Evolutionary conservation across 2,797 vertebrate genomes (phyloP).

Genomic region (Tadarida brasiliensis): DNA sequence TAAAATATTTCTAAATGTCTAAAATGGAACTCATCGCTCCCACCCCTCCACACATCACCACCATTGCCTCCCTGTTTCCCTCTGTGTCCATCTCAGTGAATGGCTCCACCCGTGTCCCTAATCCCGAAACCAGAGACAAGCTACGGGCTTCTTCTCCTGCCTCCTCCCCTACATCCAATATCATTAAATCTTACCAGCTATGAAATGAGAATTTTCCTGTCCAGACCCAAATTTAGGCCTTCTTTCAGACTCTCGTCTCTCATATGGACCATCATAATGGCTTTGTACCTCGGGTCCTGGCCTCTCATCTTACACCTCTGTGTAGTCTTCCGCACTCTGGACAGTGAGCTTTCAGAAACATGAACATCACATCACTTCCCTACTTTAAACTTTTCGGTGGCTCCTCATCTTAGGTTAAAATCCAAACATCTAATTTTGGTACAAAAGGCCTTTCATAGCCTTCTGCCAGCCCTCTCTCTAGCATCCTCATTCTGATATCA

Average conservation of each 20-base stretch:
- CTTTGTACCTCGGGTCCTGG: not conserved
- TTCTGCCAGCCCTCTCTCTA: not conserved
- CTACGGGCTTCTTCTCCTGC: not conserved
- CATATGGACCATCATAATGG: not conserved
- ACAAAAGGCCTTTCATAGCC: not conserved
- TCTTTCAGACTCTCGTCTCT: not conserved
- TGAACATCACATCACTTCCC: not conserved
- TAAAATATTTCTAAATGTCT: slow-evolving; percentile 45
- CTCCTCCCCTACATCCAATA: not conserved
- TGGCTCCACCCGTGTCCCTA: not conserved
- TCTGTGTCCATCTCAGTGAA: not conserved
- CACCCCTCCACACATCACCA: no score
- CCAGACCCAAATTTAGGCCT: not conserved
- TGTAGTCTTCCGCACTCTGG: not conserved
- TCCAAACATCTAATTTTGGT: not conserved
- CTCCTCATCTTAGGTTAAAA: not conserved
- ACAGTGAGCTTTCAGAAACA: not conserved
- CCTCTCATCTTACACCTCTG: not conserved
- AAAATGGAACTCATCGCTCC: not conserved
- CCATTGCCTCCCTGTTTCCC: not conserved
- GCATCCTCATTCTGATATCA: not conserved
- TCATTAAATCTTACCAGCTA: not conserved
- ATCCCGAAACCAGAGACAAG: not conserved
- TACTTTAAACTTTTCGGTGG: not conserved
- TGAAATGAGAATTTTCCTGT: not conserved